Conservation (phyloP, 1,140 invertebrate species). For the Macrosteles quadrilineatus region DNA sequence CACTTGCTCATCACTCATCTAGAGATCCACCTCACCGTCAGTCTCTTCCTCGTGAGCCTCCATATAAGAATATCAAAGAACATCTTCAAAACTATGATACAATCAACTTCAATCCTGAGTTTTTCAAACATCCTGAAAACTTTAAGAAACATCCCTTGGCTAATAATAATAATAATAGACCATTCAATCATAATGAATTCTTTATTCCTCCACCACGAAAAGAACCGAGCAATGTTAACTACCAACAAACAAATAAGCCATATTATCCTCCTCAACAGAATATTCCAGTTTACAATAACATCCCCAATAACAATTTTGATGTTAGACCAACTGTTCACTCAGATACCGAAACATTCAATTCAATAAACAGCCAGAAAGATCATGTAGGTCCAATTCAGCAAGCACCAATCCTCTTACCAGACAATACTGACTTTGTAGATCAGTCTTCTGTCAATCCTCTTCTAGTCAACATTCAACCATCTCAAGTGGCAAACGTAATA, state of each 20-base stretch:
- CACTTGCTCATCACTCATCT: conserved; percentile 15
- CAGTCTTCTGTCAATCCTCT: conserved; percentile 66
- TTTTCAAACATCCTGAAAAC: background rate
- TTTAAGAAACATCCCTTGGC: conserved; percentile 5
- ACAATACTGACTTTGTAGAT: conserved; percentile 57
- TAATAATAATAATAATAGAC: conserved; percentile 11
- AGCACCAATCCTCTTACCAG: conserved; percentile 27
- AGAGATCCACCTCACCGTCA: conserved; percentile 3
- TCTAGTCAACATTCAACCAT: conserved; percentile 75
- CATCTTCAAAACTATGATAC: conserved; percentile 16
- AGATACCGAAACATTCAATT: conserved; percentile 1
- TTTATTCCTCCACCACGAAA: conserved; percentile 20
- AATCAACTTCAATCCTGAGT: conserved; percentile 20
- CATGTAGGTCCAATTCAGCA: conserved; percentile 16
- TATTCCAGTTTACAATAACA: conserved; percentile 14
- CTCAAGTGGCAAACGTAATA: conserved; percentile 75
- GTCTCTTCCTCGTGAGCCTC: conserved; percentile 6
- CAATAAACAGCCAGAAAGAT: conserved; percentile 15
- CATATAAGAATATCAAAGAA: conserved; percentile 7
- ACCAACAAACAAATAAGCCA: background rate
- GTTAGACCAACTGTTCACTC: conserved; percentile 1
- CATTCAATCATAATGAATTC: background rate
- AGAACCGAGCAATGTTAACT: conserved; percentile 10
- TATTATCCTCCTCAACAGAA: background rate
- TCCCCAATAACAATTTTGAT: conserved; percentile 18